Conservation (phyloP, 1,140 invertebrate genomes). For the Drosophila ficusphila region DNA sequence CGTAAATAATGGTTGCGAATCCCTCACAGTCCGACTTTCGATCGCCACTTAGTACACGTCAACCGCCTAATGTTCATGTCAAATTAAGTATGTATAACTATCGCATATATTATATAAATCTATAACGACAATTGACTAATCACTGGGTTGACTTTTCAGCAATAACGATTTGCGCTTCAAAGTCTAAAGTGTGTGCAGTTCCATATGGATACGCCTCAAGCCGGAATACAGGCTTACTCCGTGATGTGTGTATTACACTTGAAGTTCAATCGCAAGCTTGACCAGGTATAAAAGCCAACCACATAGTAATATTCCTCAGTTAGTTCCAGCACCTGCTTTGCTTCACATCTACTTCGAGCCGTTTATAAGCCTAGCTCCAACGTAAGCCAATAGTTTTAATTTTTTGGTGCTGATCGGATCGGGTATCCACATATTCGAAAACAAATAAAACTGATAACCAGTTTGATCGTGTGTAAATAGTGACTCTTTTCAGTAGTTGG, state of each 20-base stretch:
- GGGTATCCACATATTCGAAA: conserved; percentile 11
- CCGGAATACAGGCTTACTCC: conserved; percentile 20
- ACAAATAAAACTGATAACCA: conserved; percentile 26
- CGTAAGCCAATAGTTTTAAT: conserved; percentile 48
- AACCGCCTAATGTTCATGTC: conserved; percentile 27
- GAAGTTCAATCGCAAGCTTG: conserved; percentile 49
- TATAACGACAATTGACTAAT: conserved; percentile 60
- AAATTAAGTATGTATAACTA: conserved; percentile 48
- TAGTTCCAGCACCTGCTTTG: conserved; percentile 66
- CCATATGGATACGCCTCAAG: conserved; percentile 1
- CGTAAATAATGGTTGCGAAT: conserved; percentile 12
- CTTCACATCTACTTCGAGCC: conserved; percentile 53
- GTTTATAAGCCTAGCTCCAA: conserved; percentile 33
- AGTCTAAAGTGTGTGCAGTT: conserved; percentile 55
- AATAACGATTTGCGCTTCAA: conserved; percentile 50
- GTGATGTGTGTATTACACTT: conserved; percentile 40
- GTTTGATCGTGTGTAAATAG: conserved; percentile 40
- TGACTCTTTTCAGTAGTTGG: conserved; percentile 24
- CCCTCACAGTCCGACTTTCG: not conserved
- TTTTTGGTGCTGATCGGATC: conserved; percentile 4
- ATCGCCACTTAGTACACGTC: conserved; percentile 10
- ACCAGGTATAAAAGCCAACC: conserved; percentile 70
- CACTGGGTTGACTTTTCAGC: conserved; percentile 57
- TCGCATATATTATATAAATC: conserved; percentile 48
- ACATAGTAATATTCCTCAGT: conserved; percentile 69